These are phyloP conservation scores for Amyelois transitella DNA, from an alignment of 1,140 invertebrate species.

Conservation along the genomic window DNA sequence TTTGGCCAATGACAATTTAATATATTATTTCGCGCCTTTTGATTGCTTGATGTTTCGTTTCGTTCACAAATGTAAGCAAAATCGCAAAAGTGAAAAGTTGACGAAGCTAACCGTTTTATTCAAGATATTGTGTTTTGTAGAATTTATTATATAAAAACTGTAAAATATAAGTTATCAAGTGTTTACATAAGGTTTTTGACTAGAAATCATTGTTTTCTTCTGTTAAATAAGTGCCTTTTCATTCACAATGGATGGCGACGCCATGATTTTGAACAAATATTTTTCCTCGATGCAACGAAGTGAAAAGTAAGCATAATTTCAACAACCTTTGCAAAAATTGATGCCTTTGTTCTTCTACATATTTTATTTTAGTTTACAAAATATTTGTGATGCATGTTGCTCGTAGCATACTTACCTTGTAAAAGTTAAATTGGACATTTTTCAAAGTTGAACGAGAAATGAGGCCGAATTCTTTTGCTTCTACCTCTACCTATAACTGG, in stretches of 20 bases:
- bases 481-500: too few relatives aligned
- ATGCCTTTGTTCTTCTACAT: too few relatives aligned
- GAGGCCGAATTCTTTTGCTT: too few relatives aligned
- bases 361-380: too few relatives aligned
- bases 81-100: neutral
- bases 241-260: neutral
- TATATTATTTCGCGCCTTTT: neutral
- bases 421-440: too few relatives aligned
- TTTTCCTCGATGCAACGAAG: slow-evolving; percentile 27
- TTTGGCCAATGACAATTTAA: neutral
- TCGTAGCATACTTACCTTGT: too few relatives aligned
- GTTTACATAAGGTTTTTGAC: neutral
- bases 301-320: slow-evolving; percentile 13
- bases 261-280: slow-evolving; percentile 30
- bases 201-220: neutral
- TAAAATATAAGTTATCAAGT: neutral
- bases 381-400: too few relatives aligned
- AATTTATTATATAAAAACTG: neutral
- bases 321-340: neutral
- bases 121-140: neutral
- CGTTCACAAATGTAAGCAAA: neutral
- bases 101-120: neutral
- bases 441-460: too few relatives aligned
- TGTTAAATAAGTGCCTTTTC: neutral
- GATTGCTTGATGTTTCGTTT: neutral